A percentile compares a stretch with the other conserved stretches of the same genome.
Conservation (phyloP, 2,888 invertebrate genomes). For the Hirtodrosophila confusa region DNA sequence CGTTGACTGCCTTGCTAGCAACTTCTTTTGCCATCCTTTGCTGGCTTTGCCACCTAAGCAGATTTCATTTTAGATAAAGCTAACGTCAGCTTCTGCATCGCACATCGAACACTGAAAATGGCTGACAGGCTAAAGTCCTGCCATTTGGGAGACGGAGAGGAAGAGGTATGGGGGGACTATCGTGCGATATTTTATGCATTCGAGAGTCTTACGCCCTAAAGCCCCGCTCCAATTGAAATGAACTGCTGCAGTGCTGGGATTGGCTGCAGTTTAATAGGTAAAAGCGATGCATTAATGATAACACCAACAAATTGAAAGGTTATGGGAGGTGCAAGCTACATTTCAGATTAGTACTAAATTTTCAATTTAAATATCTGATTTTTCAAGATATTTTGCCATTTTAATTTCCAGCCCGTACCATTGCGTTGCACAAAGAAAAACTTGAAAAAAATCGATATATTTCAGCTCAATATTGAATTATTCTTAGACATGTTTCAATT, state of each 20-base stretch:
- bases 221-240: constrained; percentile 39
- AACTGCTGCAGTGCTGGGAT: constrained; percentile 30
- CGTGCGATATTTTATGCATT: constrained; percentile 55
- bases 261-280: constrained; percentile 18
- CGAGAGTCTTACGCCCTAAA: constrained; percentile 17
- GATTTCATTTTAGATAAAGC: constrained; percentile 75
- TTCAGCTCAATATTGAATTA: no score
- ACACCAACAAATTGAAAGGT: constrained; percentile 42
- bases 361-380: background rate
- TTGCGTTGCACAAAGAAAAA: no score
- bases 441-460: no score
- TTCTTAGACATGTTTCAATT: no score
- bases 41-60: constrained; percentile 66
- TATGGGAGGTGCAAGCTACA: constrained; percentile 10
- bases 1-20: constrained; percentile 24
- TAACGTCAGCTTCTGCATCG: constrained; percentile 62
- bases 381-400: no score
- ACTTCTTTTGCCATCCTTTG: background rate
- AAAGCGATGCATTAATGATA: constrained; percentile 37
- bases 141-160: background rate
- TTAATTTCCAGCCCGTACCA: no score
- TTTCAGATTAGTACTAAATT: background rate
- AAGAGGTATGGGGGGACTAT: background rate
- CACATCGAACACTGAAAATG: constrained; percentile 60
- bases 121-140: constrained; percentile 46